These are phyloP conservation scores for Astropecten irregularis DNA, from an alignment of 53 echinoderm and acorn worm genomes.

Conservation along the genomic window DNA sequence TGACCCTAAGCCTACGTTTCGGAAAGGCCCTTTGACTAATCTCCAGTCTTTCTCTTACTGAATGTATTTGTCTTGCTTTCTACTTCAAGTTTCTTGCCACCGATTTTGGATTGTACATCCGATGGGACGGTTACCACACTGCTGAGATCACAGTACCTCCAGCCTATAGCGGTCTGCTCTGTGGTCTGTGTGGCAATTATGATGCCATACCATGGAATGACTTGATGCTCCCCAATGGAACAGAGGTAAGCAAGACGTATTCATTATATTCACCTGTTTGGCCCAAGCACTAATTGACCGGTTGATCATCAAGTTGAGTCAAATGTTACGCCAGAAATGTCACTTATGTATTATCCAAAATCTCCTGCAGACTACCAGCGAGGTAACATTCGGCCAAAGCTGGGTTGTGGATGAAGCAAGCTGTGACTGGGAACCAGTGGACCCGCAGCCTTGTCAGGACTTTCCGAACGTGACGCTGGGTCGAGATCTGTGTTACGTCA, in stretches of 20 bases:
- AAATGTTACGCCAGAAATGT: too few relatives aligned
- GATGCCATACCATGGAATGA: slow-evolving; percentile 49
- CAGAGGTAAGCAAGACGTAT: slow-evolving; percentile 32
- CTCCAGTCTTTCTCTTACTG: too few relatives aligned
- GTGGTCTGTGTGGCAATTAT: slow-evolving; percentile 81
- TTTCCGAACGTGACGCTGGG: slow-evolving; percentile 48
- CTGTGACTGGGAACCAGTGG: slow-evolving; percentile 54
- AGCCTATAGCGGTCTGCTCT: slow-evolving; percentile 33
- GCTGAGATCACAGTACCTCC: slow-evolving; percentile 63
- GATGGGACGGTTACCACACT: slow-evolving; percentile 75
- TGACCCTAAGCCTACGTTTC: too few relatives aligned
- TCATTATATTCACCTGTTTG: too few relatives aligned
- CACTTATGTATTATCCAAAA: too few relatives aligned
- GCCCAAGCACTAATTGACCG: too few relatives aligned
- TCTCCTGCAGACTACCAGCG: not conserved
- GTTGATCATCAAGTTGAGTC: too few relatives aligned
- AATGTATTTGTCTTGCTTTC: not conserved
- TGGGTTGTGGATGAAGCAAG: slow-evolving; percentile 59
- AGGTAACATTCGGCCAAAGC: slow-evolving; percentile 54
- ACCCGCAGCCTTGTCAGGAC: slow-evolving; percentile 61
- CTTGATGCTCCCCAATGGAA: slow-evolving; percentile 49
- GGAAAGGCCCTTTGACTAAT: too few relatives aligned
- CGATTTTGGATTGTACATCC: slow-evolving; percentile 64
- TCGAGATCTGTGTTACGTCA: slow-evolving; percentile 58
- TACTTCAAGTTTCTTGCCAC: slow-evolving; percentile 66